These are phyloP conservation scores for Rotaria magnacalcarata DNA, from an alignment of 2,888 invertebrate species.

Conservation along the genomic window DNA sequence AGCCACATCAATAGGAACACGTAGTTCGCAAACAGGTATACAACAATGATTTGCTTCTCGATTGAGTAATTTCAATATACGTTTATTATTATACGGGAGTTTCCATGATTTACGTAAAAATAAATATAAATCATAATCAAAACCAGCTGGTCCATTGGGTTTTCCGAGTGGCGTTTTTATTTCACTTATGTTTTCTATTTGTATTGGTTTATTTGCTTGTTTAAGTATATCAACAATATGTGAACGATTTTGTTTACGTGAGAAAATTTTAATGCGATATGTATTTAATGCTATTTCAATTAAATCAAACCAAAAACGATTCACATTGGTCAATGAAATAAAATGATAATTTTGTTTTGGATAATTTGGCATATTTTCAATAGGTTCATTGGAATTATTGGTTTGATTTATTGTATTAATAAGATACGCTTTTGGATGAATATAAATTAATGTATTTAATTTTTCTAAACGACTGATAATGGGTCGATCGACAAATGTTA, in stretches of 20 bases:
- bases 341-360: background rate
- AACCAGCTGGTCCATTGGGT: background rate
- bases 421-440: conserved; percentile 39
- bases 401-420: conserved; percentile 38
- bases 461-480: conserved; percentile 27
- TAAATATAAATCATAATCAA: conserved; percentile 33
- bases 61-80: background rate
- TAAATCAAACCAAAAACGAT: conserved; percentile 35
- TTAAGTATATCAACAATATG: conserved; percentile 17
- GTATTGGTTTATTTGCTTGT: background rate
- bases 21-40: conserved; percentile 32
- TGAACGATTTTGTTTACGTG: conserved; percentile 28
- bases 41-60: conserved; percentile 2
- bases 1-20: conserved; percentile 25
- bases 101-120: conserved; percentile 35
- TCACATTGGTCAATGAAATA: background rate
- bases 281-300: conserved; percentile 28
- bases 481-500: conserved; percentile 41
- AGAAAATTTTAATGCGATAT: background rate
- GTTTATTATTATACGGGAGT: conserved; percentile 31
- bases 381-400: background rate
- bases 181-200: background rate
- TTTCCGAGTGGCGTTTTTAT: background rate
- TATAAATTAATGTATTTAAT: conserved; percentile 41
- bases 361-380: conserved; percentile 24